Base-by-base conservation (phyloP, 2,888 invertebrate species). In the Subacronicta megacephala region DNA sequence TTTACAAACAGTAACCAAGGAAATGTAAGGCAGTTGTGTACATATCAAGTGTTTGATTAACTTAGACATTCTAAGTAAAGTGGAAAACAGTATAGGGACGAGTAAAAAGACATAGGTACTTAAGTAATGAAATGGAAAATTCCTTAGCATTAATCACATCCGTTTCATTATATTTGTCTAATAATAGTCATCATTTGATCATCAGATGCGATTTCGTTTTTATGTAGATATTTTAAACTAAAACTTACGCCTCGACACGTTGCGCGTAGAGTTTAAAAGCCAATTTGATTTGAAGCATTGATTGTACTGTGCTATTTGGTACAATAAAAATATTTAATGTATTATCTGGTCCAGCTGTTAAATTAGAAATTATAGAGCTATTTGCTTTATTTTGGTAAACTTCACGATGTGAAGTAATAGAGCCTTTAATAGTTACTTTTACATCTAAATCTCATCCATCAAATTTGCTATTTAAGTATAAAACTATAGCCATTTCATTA, bases 1-100 rank as follows among this genome's bases (percentile, higher is more conserved):
- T 87, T 85, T 83, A 84, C 80, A 78, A 84, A 84, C 83, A 81
- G 82, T 86, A 80, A 83, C 83, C 80, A 87, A 83, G 85, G 82
- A 83, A 88, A 83, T 83, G 70, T 69, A 49, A 58, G 66, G 62
- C 85, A 85, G 70, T 80, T 85, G 84, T 79, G 77, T 74, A 84
- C 77, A 85, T 67, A 78, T 58, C 64, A 52, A 18, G 33, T 65
- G 52, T 71, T 72, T 62, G 62, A 66, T 55, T 65, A 65, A 59
- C 46, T 60, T 64, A 65, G 62, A 61, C 40, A 56, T 52, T 42
- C 40, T 44, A 53, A 50, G 35, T 13, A 31, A 46, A 51, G 44
- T 16, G 17, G 40, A 53, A 46, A 35, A 49, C 10, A 15, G 42
- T 41, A 35, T 38, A 45, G 12, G 23, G 40, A 40, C 26, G 44